Evolutionary conservation across 2,797 vertebrate genomes (phyloP).

Genomic region (Neosilurus hyrtlii): DNA sequence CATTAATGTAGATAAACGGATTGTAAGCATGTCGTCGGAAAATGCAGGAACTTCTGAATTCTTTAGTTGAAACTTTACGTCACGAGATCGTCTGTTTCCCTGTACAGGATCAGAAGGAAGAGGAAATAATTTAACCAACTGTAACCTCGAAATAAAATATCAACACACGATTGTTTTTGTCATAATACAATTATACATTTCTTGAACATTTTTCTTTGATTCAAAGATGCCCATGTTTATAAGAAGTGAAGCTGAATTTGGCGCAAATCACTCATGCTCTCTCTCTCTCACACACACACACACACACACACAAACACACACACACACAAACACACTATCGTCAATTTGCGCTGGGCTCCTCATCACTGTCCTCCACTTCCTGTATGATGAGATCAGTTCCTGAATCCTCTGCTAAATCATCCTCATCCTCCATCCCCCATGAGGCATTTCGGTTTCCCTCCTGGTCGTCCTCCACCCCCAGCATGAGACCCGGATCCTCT

Average conservation of each 20-base stretch:
- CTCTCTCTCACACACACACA: neutral
- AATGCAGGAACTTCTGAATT: neutral
- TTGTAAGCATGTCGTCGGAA: neutral
- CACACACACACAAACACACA: neutral
- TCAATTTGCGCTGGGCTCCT: conserved; percentile 76
- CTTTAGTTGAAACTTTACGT: neutral
- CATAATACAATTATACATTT: conserved; percentile 32
- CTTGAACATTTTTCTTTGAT: conserved; percentile 43
- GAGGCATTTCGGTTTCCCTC: conserved; percentile 82
- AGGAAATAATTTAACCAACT: conserved; percentile 23
- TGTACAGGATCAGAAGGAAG: neutral
- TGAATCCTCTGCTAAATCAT: conserved; percentile 87
- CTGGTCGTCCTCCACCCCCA: conserved; percentile 81
- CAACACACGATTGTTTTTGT: conserved; percentile 5
- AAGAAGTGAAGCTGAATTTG: conserved; percentile 12
- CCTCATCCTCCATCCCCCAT: conserved; percentile 80
- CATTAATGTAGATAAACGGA: neutral
- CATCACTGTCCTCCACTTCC: conserved; percentile 93
- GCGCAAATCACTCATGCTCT: neutral
- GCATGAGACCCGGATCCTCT: conserved; percentile 76
- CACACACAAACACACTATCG: neutral
- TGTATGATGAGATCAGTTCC: conserved; percentile 92
- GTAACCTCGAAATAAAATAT: conserved; percentile 40
- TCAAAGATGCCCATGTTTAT: conserved; percentile 47
- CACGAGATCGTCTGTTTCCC: neutral